Conservation (phyloP, 2,888 invertebrate genomes). For the Brassicogethes aeneus region DNA sequence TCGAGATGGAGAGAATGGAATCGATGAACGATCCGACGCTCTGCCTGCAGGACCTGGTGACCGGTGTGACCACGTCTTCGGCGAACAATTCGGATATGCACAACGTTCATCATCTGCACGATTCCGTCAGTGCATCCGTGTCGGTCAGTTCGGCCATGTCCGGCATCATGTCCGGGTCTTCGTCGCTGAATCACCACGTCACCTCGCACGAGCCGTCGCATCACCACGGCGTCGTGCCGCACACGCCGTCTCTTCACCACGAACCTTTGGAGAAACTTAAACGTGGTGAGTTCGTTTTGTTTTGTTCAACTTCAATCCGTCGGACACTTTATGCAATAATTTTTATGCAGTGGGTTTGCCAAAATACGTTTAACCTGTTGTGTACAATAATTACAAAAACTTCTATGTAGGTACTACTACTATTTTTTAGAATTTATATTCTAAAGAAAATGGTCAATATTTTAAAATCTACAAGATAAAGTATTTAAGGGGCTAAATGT, state of each 20-base stretch:
- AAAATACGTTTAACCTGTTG: neutral
- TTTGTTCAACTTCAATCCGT: conserved; percentile 2
- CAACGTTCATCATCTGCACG: conserved; percentile 46
- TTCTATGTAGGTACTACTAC: too few relatives aligned
- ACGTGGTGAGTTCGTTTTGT: conserved; percentile 55
- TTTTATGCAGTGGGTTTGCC: neutral
- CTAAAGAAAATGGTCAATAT: too few relatives aligned
- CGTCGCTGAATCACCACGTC: conserved; percentile 42
- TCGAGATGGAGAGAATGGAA: conserved; percentile 64
- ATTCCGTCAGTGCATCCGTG: conserved; percentile 46
- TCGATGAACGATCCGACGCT: conserved; percentile 60
- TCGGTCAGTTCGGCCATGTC: conserved; percentile 50
- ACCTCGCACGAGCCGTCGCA: conserved; percentile 41
- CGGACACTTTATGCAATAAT: too few relatives aligned
- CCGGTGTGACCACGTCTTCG: conserved; percentile 46
- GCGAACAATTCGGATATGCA: conserved; percentile 44
- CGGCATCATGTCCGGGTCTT: conserved; percentile 48
- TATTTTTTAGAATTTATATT: too few relatives aligned
- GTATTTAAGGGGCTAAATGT: too few relatives aligned
- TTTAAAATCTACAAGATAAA: too few relatives aligned
- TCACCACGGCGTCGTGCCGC: conserved; percentile 53
- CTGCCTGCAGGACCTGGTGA: conserved; percentile 66
- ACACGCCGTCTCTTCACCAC: conserved; percentile 50
- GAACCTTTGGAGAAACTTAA: conserved; percentile 72
- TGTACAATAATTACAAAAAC: neutral